A percentile compares a stretch with the other conserved stretches of the same genome.
Conservation (phyloP, 2,888 invertebrate species). For the Lampropteryx suffumata region DNA sequence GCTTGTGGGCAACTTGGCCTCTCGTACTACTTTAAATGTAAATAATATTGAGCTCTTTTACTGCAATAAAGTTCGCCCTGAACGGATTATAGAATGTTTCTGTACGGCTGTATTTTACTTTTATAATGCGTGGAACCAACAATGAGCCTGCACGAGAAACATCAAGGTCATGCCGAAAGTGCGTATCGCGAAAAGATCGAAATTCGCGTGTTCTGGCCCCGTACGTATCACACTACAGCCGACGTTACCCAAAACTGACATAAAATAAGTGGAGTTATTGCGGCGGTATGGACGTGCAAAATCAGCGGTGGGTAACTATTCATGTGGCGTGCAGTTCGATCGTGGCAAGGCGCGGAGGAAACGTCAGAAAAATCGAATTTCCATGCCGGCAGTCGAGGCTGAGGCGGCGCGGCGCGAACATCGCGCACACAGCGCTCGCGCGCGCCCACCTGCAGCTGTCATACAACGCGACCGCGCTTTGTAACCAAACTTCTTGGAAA, state of each 20-base stretch:
- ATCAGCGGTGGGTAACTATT: slow-evolving; percentile 67
- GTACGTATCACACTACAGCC: slow-evolving; percentile 51
- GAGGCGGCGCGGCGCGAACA: slow-evolving; percentile 78
- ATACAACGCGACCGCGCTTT: slow-evolving; percentile 33
- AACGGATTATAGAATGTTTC: slow-evolving; percentile 8
- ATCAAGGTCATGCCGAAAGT: slow-evolving; percentile 47
- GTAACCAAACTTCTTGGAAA: slow-evolving; percentile 33
- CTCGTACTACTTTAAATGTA: slow-evolving; percentile 10
- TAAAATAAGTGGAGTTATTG: slow-evolving; percentile 64
- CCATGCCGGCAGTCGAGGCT: slow-evolving; percentile 79
- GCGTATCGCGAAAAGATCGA: slow-evolving; percentile 51
- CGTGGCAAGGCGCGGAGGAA: slow-evolving; percentile 81
- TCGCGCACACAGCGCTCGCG: slow-evolving; percentile 71
- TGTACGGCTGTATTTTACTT: slow-evolving; percentile 13
- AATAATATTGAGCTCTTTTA: slow-evolving; percentile 10
- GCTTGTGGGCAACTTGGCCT: neutral
- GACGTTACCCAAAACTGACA: slow-evolving; percentile 56
- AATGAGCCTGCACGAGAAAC: slow-evolving; percentile 41
- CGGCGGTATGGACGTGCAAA: slow-evolving; percentile 72
- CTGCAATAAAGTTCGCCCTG: slow-evolving; percentile 12
- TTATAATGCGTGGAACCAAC: slow-evolving; percentile 16
- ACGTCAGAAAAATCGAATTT: slow-evolving; percentile 83
- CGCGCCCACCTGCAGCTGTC: slow-evolving; percentile 56
- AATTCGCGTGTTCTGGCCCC: slow-evolving; percentile 60
- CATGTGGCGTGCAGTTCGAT: slow-evolving; percentile 79